phyloP scores from a whole-genome alignment of 2,113 vertebrate genomes.

The Neoarius graeffei region DNA sequence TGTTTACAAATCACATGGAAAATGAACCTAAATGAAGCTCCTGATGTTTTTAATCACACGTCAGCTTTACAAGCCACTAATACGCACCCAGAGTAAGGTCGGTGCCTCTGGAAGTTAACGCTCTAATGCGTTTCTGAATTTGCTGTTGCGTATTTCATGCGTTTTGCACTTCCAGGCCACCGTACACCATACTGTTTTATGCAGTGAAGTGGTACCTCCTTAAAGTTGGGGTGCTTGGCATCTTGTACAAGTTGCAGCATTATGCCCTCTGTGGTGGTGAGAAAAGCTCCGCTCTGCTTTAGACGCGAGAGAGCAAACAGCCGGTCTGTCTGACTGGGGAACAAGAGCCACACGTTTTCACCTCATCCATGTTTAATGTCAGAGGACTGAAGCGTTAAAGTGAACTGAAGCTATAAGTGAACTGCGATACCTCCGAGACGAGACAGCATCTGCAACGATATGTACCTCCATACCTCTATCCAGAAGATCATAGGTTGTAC shows the following conservation, averaged over 20 bases:
- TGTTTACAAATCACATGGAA: not conserved
- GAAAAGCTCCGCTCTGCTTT: conserved; percentile 84
- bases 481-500: conserved; percentile 82
- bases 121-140: not conserved
- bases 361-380: not conserved
- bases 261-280: conserved; percentile 84
- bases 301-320: conserved; percentile 81
- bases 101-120: not conserved
- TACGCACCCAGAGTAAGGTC: not conserved
- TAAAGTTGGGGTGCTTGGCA: conserved; percentile 81
- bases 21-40: not conserved
- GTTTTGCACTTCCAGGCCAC: not conserved
- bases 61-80: not conserved
- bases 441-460: conserved; percentile 85
- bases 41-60: not conserved
- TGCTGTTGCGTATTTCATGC: not conserved
- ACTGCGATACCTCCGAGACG: conserved; percentile 80
- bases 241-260: conserved; percentile 85
- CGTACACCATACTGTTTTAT: not conserved
- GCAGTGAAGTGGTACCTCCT: conserved; percentile 72
- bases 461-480: conserved; percentile 85
- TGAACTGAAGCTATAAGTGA: not conserved
- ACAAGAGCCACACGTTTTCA: not conserved
- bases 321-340: conserved; percentile 84
- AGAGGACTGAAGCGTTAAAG: not conserved